Conservation (phyloP, 2,888 invertebrate species). For the Chrysotoxum bicinctum region DNA sequence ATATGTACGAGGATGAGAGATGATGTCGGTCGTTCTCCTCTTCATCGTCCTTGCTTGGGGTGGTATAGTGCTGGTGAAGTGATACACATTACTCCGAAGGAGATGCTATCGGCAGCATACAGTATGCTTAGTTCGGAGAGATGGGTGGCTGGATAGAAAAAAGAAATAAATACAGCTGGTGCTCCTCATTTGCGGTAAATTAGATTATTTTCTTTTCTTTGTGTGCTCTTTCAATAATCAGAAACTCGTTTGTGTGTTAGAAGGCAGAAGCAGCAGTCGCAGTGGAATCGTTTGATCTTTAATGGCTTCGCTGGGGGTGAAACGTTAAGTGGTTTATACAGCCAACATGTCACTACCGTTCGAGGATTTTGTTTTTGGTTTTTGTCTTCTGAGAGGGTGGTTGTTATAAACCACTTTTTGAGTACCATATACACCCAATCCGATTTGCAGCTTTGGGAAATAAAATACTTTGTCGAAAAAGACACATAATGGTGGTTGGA, state of each 20-base stretch:
- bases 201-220: constrained; percentile 70
- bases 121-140: constrained; percentile 42
- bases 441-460: constrained; percentile 58
- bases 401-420: constrained; percentile 62
- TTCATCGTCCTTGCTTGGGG: constrained; percentile 14
- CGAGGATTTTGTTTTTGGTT: constrained; percentile 5
- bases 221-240: constrained; percentile 66
- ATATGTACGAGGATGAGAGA: constrained; percentile 11
- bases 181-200: constrained; percentile 71
- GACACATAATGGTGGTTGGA: neutral
- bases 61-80: constrained; percentile 28
- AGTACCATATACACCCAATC: constrained; percentile 56
- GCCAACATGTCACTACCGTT: constrained; percentile 72
- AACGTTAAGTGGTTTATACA: constrained; percentile 71
- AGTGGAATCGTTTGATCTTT: constrained; percentile 72
- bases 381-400: constrained; percentile 16
- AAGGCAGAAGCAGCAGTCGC: constrained; percentile 17
- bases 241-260: constrained; percentile 67
- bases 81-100: constrained; percentile 46
- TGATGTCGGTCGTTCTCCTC: constrained; percentile 35
- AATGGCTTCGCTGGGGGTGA: constrained; percentile 72
- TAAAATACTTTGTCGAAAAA: constrained; percentile 32
- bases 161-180: constrained; percentile 50
- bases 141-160: neutral
- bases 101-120: constrained; percentile 61